Conservation (phyloP, 2,113 vertebrate genomes). For the Furnarius figulus region DNA sequence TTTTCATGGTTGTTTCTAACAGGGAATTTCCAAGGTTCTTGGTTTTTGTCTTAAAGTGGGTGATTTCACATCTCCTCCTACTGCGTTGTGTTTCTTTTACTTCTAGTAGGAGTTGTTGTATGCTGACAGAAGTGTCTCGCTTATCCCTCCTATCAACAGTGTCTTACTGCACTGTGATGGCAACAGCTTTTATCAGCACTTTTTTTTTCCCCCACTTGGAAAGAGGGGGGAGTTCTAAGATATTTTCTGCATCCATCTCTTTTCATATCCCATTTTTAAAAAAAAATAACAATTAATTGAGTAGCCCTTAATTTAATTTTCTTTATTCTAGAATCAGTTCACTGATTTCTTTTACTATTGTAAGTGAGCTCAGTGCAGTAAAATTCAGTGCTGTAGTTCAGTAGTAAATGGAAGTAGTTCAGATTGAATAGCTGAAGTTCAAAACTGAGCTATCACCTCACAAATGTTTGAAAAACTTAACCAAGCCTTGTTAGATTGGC, state of each 20-base stretch:
- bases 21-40: neutral
- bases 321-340: neutral
- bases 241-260: neutral
- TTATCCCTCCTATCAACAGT: neutral
- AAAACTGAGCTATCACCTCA: neutral
- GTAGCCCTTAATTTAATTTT: neutral
- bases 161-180: neutral
- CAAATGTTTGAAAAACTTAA: neutral
- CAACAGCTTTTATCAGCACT: neutral
- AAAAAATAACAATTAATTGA: neutral
- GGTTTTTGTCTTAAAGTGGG: accelerated
- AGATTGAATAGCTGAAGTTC: neutral
- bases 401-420: neutral
- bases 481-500: neutral
- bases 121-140: neutral
- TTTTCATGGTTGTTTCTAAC: neutral
- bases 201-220: neutral
- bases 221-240: neutral
- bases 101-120: neutral
- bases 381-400: neutral
- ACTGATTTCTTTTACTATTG: neutral
- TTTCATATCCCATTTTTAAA: neutral
- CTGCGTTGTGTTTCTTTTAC: neutral
- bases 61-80: neutral
- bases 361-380: neutral